Conservation (phyloP, 2,888 invertebrate genomes). For the Chloroclysta siterata region DNA sequence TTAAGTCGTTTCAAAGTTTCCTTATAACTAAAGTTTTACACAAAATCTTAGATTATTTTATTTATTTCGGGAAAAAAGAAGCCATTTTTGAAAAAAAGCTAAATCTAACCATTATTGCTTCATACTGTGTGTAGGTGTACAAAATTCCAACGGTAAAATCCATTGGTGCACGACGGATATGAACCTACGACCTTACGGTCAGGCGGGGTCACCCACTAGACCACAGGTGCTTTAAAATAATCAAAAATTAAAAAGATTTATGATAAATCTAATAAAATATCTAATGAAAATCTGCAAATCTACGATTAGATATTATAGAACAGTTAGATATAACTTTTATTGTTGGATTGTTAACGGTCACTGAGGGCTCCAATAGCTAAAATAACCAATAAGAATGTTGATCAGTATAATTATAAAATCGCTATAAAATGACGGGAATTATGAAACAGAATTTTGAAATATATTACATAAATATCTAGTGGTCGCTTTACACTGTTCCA, state of each 20-base stretch:
- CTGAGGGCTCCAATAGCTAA: too few relatives aligned
- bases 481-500: conserved; percentile 13
- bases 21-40: conserved; percentile 2
- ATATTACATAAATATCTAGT: neutral
- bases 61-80: neutral
- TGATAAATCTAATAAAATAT: neutral
- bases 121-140: too few relatives aligned
- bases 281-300: neutral
- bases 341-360: too few relatives aligned
- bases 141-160: too few relatives aligned
- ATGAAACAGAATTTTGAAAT: too few relatives aligned
- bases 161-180: too few relatives aligned
- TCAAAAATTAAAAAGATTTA: neutral
- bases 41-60: conserved; percentile 13
- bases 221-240: too few relatives aligned
- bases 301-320: neutral
- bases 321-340: neutral
- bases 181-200: too few relatives aligned
- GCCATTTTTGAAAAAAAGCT: conserved; percentile 5
- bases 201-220: too few relatives aligned
- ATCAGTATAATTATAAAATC: too few relatives aligned
- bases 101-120: conserved; percentile 6
- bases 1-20: conserved; percentile 13
- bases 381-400: too few relatives aligned
- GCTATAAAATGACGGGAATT: too few relatives aligned